Base-by-base conservation (phyloP, 1,140 invertebrate genomes). In the Hylyphantes graminicola region DNA sequence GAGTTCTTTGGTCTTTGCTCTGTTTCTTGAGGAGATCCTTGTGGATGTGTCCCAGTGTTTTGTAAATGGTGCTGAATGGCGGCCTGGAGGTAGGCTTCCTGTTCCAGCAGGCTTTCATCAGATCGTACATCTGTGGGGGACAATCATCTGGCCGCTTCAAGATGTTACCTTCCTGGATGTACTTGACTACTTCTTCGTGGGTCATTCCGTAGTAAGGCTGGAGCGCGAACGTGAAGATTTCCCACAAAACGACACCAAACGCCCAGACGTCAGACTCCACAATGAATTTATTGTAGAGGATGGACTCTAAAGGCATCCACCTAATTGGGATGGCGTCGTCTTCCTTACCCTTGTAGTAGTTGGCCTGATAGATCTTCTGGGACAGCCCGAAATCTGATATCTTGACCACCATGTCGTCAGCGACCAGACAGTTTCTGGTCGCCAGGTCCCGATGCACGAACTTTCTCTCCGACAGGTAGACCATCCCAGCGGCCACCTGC, bases 361-460 rank as follows among this genome's bases (percentile, higher is more conserved):
- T 89, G 10, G 87, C 85, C 10, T 96, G 89, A 90, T 97, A 97
- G 88, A 97, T 96, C 90, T 97, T 96, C 89, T 96, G 95, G 4
- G 96, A 97, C 10, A 98, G 90, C 48, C 96, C 96, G 91, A 98
- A 98, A 90, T 99, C 97, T 0, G 97, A 96, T 87, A 99, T 98
- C 92, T 98, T 98, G 0, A 98, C 97, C 48, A 95, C 93, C 94
- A 98, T 96, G 73, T 95, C 93, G 87, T 98, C 95, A 89, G 96
- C 95, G 85, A 99, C 97, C 57, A 99, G 91, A 91, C 97, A 98
- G 91, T 99, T 99, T 88, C 97, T 92, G 0, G 97, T 98, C 0
- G 97, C 97, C 86, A 99, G 90, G 91, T 98, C 97, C 76, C 97
- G 92, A 90, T 99, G 97, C 1, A 98, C 96, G 91, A 98, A 98